These are phyloP conservation scores for Arnoldichthys spilopterus DNA, from an alignment of 2,797 vertebrate genomes.

Conservation along the genomic window DNA sequence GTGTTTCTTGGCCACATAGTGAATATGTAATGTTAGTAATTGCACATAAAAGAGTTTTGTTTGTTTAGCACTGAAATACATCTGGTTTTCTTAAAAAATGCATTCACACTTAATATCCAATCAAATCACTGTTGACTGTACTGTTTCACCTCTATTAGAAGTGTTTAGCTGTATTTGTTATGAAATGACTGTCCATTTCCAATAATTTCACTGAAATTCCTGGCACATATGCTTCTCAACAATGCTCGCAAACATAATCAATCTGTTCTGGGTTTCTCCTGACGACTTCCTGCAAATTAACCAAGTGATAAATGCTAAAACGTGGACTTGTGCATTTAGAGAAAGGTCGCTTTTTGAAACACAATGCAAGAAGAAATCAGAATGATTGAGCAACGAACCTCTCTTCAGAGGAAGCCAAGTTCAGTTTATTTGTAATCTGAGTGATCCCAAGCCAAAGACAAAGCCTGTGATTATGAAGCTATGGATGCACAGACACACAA, in stretches of 20 bases:
- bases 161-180: conserved; percentile 5
- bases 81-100: conserved; percentile 22
- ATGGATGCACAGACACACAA: conserved; percentile 66
- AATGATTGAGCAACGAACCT: conserved; percentile 61
- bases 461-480: conserved; percentile 71
- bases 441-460: conserved; percentile 64
- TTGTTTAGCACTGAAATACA: conserved; percentile 17
- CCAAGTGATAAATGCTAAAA: conserved; percentile 52
- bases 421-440: conserved; percentile 48
- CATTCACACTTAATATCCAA: conserved; percentile 10
- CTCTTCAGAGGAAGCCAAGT: conserved; percentile 26
- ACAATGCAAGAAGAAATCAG: conserved; percentile 50
- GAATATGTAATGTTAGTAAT: conserved; percentile 21
- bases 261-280: conserved; percentile 20
- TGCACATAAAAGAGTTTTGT: conserved; percentile 34
- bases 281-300: conserved; percentile 49
- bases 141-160: not conserved
- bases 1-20: conserved; percentile 3
- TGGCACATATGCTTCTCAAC: not conserved
- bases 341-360: conserved; percentile 52
- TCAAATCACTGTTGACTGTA: not conserved
- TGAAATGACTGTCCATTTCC: conserved; percentile 16
- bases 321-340: conserved; percentile 46
- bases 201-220: conserved; percentile 30
- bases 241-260: conserved; percentile 35